A percentile compares a stretch with the other conserved stretches of the same genome.
These are phyloP conservation scores for Morus bassanus DNA, from an alignment of 2,797 vertebrate species.

Conservation along the genomic window DNA sequence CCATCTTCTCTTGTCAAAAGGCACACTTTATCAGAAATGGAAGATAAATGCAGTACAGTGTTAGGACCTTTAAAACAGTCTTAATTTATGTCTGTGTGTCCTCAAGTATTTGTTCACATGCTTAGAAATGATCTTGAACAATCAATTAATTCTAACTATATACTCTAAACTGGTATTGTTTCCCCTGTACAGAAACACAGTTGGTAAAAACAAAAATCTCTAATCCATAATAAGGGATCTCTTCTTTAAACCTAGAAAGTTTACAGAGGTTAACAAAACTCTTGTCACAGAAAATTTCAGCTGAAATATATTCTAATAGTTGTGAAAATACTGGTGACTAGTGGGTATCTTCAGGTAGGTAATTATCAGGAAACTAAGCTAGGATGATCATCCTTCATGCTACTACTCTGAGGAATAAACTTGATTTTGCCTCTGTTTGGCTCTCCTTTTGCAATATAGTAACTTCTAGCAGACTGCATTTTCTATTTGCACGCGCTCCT, in stretches of 20 bases:
- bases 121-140: not conserved
- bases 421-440: not conserved
- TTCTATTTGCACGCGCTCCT: rapidly evolving
- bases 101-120: not conserved
- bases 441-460: not conserved
- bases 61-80: not conserved
- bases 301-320: not conserved
- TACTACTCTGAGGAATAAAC: not conserved
- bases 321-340: not conserved
- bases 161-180: not conserved
- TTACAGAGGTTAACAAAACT: not conserved
- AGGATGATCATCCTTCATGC: not conserved
- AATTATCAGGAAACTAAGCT: not conserved
- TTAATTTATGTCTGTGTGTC: not conserved
- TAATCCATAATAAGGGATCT: not conserved
- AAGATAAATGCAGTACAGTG: not conserved
- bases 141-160: not conserved
- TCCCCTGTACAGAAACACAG: not conserved
- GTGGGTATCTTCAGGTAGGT: not conserved
- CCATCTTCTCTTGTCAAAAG: not conserved
- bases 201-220: not conserved
- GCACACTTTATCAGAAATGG: not conserved
- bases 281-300: not conserved
- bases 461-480: too few relatives aligned
- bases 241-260: not conserved